Percentiles rank a stretch among this genome's conserved stretches.
phyloP scores from a whole-genome alignment of 2,888 invertebrate species.

The Aphidoletes aphidimyza region DNA sequence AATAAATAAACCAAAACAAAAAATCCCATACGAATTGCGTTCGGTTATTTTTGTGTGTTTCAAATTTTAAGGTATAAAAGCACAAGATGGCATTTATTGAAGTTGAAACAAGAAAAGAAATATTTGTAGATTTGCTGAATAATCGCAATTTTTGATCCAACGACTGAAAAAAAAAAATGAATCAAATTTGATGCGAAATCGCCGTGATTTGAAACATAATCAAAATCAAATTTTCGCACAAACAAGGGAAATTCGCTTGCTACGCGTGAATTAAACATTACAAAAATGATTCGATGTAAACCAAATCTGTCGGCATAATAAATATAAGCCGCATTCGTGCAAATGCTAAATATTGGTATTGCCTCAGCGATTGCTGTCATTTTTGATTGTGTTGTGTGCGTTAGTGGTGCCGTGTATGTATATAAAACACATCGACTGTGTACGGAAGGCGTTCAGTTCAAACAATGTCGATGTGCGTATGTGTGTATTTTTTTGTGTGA shows the following conservation, averaged over 20 bases:
- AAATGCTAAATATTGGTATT: neutral
- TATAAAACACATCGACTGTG: neutral
- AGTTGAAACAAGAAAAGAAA: no score
- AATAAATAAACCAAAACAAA: neutral
- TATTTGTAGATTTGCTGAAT: no score
- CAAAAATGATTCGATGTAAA: neutral
- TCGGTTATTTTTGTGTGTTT: no score
- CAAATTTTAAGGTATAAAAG: no score
- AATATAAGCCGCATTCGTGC: constrained; percentile 20
- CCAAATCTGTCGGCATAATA: constrained; percentile 21
- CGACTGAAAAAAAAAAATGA: neutral
- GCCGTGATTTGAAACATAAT: neutral
- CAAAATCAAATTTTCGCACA: neutral
- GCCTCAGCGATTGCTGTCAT: constrained; percentile 21
- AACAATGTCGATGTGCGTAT: neutral
- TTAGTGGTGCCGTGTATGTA: neutral
- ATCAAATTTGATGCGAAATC: constrained; percentile 19
- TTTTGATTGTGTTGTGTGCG: neutral
- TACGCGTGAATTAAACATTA: neutral
- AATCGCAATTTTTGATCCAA: no score
- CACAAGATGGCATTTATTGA: no score
- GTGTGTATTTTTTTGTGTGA: neutral
- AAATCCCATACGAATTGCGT: neutral
- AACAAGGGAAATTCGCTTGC: constrained; percentile 6
- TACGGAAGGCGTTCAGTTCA: neutral